Percentiles rank a stretch among this genome's conserved stretches.
Evolutionary conservation across 2,797 vertebrate species (phyloP).

Genomic region (Enteromius trimaculatus): DNA sequence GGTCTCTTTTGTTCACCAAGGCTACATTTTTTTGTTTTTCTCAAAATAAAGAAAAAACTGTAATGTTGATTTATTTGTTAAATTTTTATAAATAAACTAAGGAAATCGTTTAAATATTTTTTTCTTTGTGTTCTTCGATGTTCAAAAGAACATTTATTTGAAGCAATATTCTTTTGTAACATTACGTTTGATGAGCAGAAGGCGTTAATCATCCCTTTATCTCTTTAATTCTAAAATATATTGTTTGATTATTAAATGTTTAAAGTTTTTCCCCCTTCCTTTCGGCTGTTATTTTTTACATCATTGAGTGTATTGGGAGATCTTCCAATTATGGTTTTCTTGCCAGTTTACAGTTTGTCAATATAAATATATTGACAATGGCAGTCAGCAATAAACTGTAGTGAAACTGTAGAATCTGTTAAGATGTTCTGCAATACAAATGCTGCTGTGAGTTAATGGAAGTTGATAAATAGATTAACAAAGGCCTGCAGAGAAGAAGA

Average conservation of each 20-base stretch:
- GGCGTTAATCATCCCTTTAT: too few relatives aligned
- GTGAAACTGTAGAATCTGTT: neutral
- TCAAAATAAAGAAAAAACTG: too few relatives aligned
- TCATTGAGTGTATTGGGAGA: neutral
- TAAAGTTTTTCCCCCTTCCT: neutral
- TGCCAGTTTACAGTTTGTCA: neutral
- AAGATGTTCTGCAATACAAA: neutral
- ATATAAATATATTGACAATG: neutral
- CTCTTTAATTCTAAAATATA: too few relatives aligned
- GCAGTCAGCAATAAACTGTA: neutral
- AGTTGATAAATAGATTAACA: conserved; percentile 20
- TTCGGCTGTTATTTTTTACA: neutral
- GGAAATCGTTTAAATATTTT: neutral
- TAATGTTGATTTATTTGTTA: too few relatives aligned
- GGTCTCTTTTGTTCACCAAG: neutral
- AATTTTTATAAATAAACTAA: too few relatives aligned
- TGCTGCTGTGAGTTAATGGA: conserved; percentile 20
- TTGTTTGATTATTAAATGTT: too few relatives aligned
- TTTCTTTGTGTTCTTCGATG: neutral
- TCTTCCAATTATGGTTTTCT: neutral
- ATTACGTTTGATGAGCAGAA: neutral
- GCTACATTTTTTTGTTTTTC: neutral
- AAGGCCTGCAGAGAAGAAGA: neutral
- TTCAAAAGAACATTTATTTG: neutral
- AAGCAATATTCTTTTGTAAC: neutral